Base-by-base conservation (phyloP, 2,113 vertebrate species). In the Caretta caretta region DNA sequence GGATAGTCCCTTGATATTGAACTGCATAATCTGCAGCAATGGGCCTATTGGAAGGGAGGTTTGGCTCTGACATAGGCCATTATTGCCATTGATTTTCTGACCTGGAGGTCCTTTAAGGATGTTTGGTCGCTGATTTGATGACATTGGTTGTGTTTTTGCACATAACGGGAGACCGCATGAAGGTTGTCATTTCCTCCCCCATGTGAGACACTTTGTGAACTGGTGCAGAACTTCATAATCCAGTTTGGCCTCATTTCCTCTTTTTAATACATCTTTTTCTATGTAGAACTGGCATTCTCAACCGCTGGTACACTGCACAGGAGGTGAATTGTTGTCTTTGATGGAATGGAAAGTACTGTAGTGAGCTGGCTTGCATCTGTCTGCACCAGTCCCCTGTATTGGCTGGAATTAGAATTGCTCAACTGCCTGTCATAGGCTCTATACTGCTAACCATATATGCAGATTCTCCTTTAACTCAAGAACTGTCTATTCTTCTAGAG, bases 401-500 rank as follows among this genome's bases (percentile, higher is more conserved):
- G 56, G 51, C 49, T 86, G 78, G 46, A 50, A 29, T 27, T 62
- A n/a, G 65, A 53, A 72, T 85, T 48, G 14, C 53, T 31, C 49
- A 10, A 3, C 31, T 35, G 65, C 51, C 75, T 2, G 5, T 27
- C 57, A 3, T 31, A 50, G 53, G 24, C 24, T 5, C 5, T 2
- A 10, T 69, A 76, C 17, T 24, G 50, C 59, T 7, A 42, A 87
- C 10, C 0, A 0, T 5, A 25, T 57, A 57, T 57, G 56, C 48
- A 8, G 49, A 17, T 88, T 91, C 78, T 78, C 2, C 48, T 65
- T 35, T 84, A 13, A 12, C 29, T 59, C 31, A 56, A 48, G 56
- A 13, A 8, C 0, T 38, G 24, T 62, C 54, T 0, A 0, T 59
- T 59, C 48, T 0, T 59, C 48, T 0, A 0, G 35, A 27, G 59